phyloP scores from a whole-genome alignment of 2,113 vertebrate species.

The Myrmecophaga tridactyla region DNA sequence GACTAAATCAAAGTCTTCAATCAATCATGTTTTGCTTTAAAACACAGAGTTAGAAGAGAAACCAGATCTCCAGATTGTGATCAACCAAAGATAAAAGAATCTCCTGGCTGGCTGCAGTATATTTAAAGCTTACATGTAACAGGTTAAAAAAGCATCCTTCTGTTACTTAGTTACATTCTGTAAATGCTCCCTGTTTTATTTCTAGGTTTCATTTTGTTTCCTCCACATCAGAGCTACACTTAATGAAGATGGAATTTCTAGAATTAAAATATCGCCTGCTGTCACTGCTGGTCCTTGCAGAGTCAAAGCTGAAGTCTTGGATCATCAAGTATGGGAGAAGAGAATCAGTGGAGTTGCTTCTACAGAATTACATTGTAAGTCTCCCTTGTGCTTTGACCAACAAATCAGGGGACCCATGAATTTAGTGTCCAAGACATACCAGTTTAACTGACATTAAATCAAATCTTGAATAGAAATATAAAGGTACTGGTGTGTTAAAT shows the following conservation, averaged over 20 bases:
- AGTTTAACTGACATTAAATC: not conserved
- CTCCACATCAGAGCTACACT: constrained; percentile 92
- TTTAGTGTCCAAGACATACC: not conserved
- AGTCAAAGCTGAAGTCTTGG: constrained; percentile 98
- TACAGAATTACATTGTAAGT: constrained; percentile 96
- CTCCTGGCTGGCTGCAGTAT: constrained; percentile 20
- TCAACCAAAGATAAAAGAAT: constrained; percentile 48
- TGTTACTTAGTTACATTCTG: constrained; percentile 66
- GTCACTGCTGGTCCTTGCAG: constrained; percentile 94
- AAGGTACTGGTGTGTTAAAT: not conserved
- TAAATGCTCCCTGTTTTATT: constrained; percentile 74
- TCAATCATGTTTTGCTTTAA: constrained; percentile 52
- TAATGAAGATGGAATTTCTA: constrained; percentile 98
- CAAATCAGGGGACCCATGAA: not conserved
- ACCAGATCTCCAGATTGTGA: constrained; percentile 23
- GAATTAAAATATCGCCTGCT: constrained; percentile 97
- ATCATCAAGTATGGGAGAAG: constrained; percentile 98
- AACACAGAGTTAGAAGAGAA: constrained; percentile 57
- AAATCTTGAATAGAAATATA: not conserved
- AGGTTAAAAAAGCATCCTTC: constrained; percentile 60
- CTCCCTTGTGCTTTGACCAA: not conserved
- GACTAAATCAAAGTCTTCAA: constrained; percentile 66
- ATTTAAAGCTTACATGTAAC: constrained; percentile 36
- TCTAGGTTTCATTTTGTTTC: constrained; percentile 96
- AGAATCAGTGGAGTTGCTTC: constrained; percentile 94